Percentiles rank a stretch among this genome's conserved stretches.
These are phyloP conservation scores for Gobio occitaniae DNA, from an alignment of 2,797 vertebrate genomes.

Conservation along the genomic window DNA sequence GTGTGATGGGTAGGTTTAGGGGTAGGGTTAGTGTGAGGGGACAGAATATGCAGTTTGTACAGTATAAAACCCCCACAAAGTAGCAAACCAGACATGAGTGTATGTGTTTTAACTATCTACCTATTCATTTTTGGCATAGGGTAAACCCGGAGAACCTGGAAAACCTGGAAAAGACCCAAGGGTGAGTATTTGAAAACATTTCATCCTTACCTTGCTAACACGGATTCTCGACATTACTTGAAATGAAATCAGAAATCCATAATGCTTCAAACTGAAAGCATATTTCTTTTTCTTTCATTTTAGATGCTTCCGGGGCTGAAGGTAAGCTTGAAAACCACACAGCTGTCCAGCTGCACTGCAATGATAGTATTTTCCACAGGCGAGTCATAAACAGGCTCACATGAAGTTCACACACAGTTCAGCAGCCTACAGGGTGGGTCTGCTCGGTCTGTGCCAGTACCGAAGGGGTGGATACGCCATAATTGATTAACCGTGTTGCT, in stretches of 20 bases:
- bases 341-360: slow-evolving; percentile 41
- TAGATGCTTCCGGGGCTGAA: slow-evolving; percentile 81
- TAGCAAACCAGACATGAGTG: neutral
- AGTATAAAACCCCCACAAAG: too few species aligned
- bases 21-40: too few species aligned
- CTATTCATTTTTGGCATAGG: slow-evolving; percentile 67
- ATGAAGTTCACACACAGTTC: slow-evolving; percentile 55
- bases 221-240: neutral
- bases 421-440: slow-evolving; percentile 43
- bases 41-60: too few species aligned
- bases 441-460: slow-evolving; percentile 36
- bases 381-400: slow-evolving; percentile 48
- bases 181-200: slow-evolving; percentile 72
- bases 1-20: too few species aligned
- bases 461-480: slow-evolving; percentile 52
- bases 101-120: neutral
- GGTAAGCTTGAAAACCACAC: slow-evolving; percentile 68
- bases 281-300: slow-evolving; percentile 56
- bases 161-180: slow-evolving; percentile 88
- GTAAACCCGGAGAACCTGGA: slow-evolving; percentile 86
- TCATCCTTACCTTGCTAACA: neutral
- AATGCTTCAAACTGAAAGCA: slow-evolving; percentile 22
- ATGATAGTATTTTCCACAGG: slow-evolving; percentile 52
- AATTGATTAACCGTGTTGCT: slow-evolving; percentile 55
- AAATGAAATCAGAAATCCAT: neutral